phyloP scores from a whole-genome alignment of 2,113 vertebrate species.

The Laticauda colubrina region DNA sequence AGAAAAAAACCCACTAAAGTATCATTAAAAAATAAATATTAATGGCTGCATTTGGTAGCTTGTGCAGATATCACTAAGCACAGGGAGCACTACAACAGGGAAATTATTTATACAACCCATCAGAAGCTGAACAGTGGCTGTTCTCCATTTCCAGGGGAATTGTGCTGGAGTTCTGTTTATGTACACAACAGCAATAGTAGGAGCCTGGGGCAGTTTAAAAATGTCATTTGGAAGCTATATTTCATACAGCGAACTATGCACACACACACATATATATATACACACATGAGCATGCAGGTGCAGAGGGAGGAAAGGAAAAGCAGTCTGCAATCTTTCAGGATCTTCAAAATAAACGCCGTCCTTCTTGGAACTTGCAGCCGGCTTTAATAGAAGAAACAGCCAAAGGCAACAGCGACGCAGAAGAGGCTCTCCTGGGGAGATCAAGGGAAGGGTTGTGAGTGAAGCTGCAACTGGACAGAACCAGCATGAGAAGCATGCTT shows the following conservation, averaged over 20 bases:
- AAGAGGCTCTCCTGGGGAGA: constrained; percentile 87
- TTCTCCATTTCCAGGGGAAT: not conserved
- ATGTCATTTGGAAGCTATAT: not conserved
- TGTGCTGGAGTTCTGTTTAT: not conserved
- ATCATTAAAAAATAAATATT: no score
- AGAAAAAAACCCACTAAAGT: no score
- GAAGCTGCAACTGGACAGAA: not conserved
- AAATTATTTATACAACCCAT: not conserved
- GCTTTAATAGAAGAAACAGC: constrained; percentile 88
- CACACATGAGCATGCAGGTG: not conserved
- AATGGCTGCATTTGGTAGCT: constrained; percentile 1
- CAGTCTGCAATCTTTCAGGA: not conserved
- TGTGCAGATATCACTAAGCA: constrained; percentile 25
- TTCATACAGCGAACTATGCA: not conserved
- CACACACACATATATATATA: not conserved
- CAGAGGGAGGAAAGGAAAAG: not conserved
- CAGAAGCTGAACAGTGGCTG: not conserved
- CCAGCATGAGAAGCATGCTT: not conserved
- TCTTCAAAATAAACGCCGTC: not conserved
- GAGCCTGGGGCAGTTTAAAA: not conserved
- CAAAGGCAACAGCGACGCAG: constrained; percentile 88
- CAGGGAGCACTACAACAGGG: not conserved
- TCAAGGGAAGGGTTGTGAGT: constrained; percentile 32
- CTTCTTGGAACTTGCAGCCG: not conserved
- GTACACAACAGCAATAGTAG: constrained; percentile 13